Evolutionary conservation across 1,140 invertebrate species (phyloP).

Genomic region (Telenomus remus): DNA sequence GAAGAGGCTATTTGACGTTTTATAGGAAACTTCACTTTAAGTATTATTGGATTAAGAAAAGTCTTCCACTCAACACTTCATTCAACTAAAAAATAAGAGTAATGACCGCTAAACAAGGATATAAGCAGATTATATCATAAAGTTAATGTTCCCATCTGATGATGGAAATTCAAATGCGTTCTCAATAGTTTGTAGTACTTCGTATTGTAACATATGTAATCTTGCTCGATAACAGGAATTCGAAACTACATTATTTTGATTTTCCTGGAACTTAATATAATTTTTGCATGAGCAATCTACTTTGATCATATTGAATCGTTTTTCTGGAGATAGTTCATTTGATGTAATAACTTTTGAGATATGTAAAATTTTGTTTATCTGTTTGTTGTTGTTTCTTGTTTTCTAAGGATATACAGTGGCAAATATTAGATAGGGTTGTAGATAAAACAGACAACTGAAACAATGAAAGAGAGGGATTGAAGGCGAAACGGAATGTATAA

Average conservation of each 20-base stretch:
- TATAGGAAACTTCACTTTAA: constrained; percentile 47
- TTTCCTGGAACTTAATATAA: too few species aligned
- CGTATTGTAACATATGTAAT: too few species aligned
- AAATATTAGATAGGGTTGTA: constrained; percentile 33
- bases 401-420: constrained; percentile 7
- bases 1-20: constrained; percentile 53
- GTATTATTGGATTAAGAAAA: constrained; percentile 57
- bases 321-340: too few species aligned
- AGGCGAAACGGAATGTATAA: constrained; percentile 58
- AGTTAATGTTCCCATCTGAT: too few species aligned
- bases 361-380: constrained; percentile 35
- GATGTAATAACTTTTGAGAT: constrained; percentile 42
- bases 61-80: constrained; percentile 48
- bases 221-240: too few species aligned
- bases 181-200: too few species aligned
- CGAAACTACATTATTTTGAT: too few species aligned
- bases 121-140: constrained; percentile 10
- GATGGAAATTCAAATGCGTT: too few species aligned
- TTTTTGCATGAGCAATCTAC: too few species aligned
- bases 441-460: constrained; percentile 52
- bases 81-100: constrained; percentile 25
- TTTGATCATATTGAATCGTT: too few species aligned
- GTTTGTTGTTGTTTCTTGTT: constrained; percentile 27
- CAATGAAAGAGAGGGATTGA: constrained; percentile 45
- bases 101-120: constrained; percentile 42